Evolutionary conservation across 2,797 vertebrate genomes (phyloP).

Genomic region (Moxostoma hubbsi): DNA sequence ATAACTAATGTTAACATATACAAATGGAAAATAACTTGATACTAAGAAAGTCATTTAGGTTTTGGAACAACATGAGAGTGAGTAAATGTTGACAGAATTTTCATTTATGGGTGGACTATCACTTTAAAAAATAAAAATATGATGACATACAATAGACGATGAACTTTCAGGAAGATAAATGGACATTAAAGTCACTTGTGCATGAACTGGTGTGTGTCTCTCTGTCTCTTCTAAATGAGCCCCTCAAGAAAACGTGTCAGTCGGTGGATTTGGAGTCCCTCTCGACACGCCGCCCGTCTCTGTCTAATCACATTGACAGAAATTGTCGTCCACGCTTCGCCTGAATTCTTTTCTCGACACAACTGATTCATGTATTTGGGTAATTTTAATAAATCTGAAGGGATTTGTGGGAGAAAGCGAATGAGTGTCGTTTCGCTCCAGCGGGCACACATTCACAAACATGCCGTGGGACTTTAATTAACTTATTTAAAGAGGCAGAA

Average conservation of each 20-base stretch:
- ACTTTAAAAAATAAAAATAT: too few relatives aligned
- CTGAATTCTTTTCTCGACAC: slow-evolving; percentile 59
- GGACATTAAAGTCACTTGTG: too few relatives aligned
- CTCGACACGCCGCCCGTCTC: slow-evolving; percentile 29
- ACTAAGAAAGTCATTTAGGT: too few relatives aligned
- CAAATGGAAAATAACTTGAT: too few relatives aligned
- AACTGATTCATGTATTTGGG: slow-evolving; percentile 58
- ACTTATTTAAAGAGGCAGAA: slow-evolving; percentile 47
- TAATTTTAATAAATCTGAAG: slow-evolving; percentile 76
- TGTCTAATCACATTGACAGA: slow-evolving; percentile 67
- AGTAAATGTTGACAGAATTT: too few relatives aligned
- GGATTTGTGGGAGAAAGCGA: slow-evolving; percentile 66
- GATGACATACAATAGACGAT: too few relatives aligned
- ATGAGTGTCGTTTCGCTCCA: slow-evolving; percentile 73
- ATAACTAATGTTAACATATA: too few relatives aligned
- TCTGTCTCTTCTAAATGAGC: too few relatives aligned
- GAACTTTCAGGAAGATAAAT: too few relatives aligned
- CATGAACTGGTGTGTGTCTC: too few relatives aligned
- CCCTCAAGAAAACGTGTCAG: slow-evolving; percentile 66
- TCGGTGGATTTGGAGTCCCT: slow-evolving; percentile 67
- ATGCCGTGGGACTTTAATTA: slow-evolving; percentile 61
- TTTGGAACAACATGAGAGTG: too few relatives aligned
- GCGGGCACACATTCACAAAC: slow-evolving; percentile 56
- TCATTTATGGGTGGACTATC: too few relatives aligned
- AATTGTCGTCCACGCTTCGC: slow-evolving; percentile 66